phyloP scores from a whole-genome alignment of 2,797 vertebrate species.

The Lepus townsendii region DNA sequence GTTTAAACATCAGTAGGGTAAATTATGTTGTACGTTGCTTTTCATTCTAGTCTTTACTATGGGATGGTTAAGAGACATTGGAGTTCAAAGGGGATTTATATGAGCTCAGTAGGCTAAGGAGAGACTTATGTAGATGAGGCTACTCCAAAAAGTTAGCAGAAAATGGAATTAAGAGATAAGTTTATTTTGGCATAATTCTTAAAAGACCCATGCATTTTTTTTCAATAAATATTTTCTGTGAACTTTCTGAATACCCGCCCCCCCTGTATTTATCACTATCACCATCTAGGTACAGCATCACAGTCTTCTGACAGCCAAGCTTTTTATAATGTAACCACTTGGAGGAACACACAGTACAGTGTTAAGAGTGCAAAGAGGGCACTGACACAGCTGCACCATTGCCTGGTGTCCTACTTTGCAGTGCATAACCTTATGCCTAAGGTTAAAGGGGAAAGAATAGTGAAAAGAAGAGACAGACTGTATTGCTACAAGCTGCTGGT shows the following conservation, averaged over 20 bases:
- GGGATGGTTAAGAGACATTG: neutral
- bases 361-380: conserved; percentile 6
- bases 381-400: neutral
- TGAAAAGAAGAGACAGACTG: neutral
- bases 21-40: neutral
- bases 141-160: too few relatives aligned
- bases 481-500: neutral
- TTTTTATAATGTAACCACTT: conserved; percentile 77
- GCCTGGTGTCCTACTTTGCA: neutral
- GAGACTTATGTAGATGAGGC: neutral
- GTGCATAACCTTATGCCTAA: neutral
- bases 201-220: too few relatives aligned
- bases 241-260: too few relatives aligned
- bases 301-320: conserved; percentile 78
- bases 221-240: too few relatives aligned
- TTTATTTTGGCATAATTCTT: too few relatives aligned
- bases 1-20: conserved; percentile 60
- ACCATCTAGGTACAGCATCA: conserved; percentile 74
- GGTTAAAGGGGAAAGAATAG: conserved; percentile 55
- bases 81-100: neutral
- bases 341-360: conserved; percentile 55
- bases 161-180: too few relatives aligned
- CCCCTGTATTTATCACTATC: conserved; percentile 67
- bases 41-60: neutral
- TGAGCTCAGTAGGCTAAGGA: neutral